Percentiles rank a stretch among this genome's conserved stretches.
Conservation (phyloP, 2,888 invertebrate species). For the Nezara viridula region DNA sequence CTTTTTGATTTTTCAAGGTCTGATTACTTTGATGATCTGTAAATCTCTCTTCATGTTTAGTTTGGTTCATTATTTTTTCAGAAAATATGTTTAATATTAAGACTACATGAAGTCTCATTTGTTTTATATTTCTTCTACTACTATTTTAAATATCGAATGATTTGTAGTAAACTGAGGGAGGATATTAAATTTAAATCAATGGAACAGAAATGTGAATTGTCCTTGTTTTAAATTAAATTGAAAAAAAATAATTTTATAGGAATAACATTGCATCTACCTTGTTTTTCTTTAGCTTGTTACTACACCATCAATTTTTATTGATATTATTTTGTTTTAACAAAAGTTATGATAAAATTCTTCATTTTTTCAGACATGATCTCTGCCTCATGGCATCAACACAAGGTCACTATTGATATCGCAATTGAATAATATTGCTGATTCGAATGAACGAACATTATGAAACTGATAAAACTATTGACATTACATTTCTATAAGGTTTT, state of each 20-base stretch:
- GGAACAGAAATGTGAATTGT: too few relatives aligned
- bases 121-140: too few relatives aligned
- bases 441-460: not conserved
- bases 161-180: too few relatives aligned
- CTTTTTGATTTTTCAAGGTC: too few relatives aligned
- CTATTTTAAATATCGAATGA: too few relatives aligned
- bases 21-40: too few relatives aligned
- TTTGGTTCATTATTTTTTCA: too few relatives aligned
- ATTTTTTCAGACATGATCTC: not conserved
- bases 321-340: not conserved
- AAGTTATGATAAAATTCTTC: not conserved
- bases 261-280: not conserved
- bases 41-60: too few relatives aligned
- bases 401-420: not conserved
- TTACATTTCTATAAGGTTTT: not conserved
- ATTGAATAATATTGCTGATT: slow-evolving; percentile 10
- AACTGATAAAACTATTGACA: not conserved
- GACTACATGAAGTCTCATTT: too few relatives aligned
- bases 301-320: not conserved
- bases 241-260: not conserved
- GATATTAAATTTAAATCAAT: too few relatives aligned
- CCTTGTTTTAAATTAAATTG: not conserved
- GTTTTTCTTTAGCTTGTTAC: not conserved
- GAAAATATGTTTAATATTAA: too few relatives aligned
- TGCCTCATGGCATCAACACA: not conserved